phyloP scores from a whole-genome alignment of 2,888 invertebrate species.

The Apodemia mormo region DNA sequence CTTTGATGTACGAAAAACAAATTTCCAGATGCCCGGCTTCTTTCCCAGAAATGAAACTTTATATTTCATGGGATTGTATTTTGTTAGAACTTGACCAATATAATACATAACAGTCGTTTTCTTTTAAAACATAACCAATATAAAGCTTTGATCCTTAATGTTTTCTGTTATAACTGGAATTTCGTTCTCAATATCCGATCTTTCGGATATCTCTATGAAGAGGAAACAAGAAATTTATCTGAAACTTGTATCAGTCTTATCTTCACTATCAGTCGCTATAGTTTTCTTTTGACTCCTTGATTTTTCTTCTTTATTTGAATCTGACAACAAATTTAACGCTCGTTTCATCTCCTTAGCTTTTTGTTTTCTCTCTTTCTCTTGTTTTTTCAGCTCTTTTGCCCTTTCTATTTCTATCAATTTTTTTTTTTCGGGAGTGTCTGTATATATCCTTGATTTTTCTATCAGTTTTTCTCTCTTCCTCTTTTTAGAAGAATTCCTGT shows the following conservation, averaged over 20 bases:
- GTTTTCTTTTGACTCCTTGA: background rate
- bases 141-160: background rate
- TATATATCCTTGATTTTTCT: background rate
- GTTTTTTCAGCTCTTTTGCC: background rate
- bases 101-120: conserved; percentile 8
- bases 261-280: background rate
- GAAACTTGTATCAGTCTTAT: background rate
- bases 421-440: background rate
- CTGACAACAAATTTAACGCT: background rate
- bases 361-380: background rate
- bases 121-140: background rate
- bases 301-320: background rate
- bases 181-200: background rate
- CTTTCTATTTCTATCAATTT: background rate
- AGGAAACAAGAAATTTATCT: background rate
- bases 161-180: background rate
- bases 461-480: too few relatives aligned
- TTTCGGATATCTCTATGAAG: background rate
- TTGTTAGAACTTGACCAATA: background rate
- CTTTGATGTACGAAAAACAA: background rate
- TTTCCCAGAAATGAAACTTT: background rate
- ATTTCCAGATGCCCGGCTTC: too few relatives aligned
- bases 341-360: background rate
- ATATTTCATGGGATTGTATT: background rate
- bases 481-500: background rate